Base-by-base conservation (phyloP, 2,113 vertebrate species). In the Bungarus multicinctus region DNA sequence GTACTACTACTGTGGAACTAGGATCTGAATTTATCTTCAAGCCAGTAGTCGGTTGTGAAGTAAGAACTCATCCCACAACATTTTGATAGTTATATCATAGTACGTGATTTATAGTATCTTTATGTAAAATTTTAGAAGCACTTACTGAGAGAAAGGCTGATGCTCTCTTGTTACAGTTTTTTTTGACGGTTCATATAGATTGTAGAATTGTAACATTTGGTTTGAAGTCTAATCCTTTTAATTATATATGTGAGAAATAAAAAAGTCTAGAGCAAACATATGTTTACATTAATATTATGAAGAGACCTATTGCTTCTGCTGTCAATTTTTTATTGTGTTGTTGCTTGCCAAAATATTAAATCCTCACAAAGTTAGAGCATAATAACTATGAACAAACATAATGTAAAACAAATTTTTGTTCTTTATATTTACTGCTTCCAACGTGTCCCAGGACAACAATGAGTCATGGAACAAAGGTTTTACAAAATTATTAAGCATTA, bases 381-480 rank as follows among this genome's bases (percentile, higher is more conserved):
- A 64, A 34, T 39, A 9, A 74, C 93, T 88, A 25, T 93, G 47
- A 92, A 89, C 81, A 30, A 92, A 89, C 54, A 64, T 45, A 10
- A 69, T 92, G 34, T 87, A 53, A 94, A 93, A 89, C 18, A 92
- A 91, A 16, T 93, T 39, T 45, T 43, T 88, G 22, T 45, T 94
- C 47, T 92, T 93, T 88, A 8, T 57, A 88, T 55, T 88, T 87
- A 93, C 3, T 57, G 34, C 86, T 96, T 96, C 91, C n/a, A 85
- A 23, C 90, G 94, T 93, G 2, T 7, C 93, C 85, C 43, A 55
- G 22, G 55, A 91, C 92, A 95, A 89, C 34, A 64, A 39, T 52
- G 18, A 22, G 25, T 95, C 88, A n/a, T 90, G 93, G 69, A 57
- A 39, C 93, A 60, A 96, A 93, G 52, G 34, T 20, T 91, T 95